Evolutionary conservation across 2,888 invertebrate species (phyloP).

Genomic region (Tetragonisca angustula): DNA sequence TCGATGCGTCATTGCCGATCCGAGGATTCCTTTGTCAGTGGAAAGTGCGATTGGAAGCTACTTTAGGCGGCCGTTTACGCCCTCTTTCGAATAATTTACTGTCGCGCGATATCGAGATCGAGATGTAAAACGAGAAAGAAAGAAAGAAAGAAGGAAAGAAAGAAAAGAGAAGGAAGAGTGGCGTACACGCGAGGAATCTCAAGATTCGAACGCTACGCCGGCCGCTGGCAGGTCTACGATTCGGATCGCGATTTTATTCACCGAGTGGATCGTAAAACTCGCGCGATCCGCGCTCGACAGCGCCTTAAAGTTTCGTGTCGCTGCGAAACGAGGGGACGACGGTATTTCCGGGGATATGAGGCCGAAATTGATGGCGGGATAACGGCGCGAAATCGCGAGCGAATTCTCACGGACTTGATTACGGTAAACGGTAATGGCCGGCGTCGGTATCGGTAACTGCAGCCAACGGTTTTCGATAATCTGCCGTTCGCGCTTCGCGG

Average conservation of each 20-base stretch:
- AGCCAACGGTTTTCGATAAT: background rate
- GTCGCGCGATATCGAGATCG: slow-evolving; percentile 72
- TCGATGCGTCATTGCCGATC: slow-evolving; percentile 16
- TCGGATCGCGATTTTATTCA: slow-evolving; percentile 52
- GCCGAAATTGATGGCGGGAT: slow-evolving; percentile 64
- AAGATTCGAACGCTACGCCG: slow-evolving; percentile 26
- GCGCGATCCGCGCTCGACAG: slow-evolving; percentile 51
- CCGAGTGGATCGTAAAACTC: slow-evolving; percentile 58
- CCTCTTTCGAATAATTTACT: slow-evolving; percentile 74
- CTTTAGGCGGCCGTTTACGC: slow-evolving; percentile 65
- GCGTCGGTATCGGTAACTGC: slow-evolving; percentile 36
- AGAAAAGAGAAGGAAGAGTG: background rate
- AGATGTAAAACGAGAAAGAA: slow-evolving; percentile 26
- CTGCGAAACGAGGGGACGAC: slow-evolving; percentile 21
- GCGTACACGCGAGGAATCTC: slow-evolving; percentile 49
- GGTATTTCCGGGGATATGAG: slow-evolving; percentile 45
- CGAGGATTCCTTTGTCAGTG: background rate
- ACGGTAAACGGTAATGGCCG: slow-evolving; percentile 41
- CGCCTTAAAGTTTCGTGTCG: slow-evolving; percentile 36
- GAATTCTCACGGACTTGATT: slow-evolving; percentile 50
- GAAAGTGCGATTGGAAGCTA: background rate
- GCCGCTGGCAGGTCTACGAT: slow-evolving; percentile 14
- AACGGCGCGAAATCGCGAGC: slow-evolving; percentile 64
- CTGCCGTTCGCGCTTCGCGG: slow-evolving; percentile 2
- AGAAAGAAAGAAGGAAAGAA: too few species aligned